Evolutionary conservation across 2,113 vertebrate genomes (phyloP).

Genomic region (Aythya baeri): DNA sequence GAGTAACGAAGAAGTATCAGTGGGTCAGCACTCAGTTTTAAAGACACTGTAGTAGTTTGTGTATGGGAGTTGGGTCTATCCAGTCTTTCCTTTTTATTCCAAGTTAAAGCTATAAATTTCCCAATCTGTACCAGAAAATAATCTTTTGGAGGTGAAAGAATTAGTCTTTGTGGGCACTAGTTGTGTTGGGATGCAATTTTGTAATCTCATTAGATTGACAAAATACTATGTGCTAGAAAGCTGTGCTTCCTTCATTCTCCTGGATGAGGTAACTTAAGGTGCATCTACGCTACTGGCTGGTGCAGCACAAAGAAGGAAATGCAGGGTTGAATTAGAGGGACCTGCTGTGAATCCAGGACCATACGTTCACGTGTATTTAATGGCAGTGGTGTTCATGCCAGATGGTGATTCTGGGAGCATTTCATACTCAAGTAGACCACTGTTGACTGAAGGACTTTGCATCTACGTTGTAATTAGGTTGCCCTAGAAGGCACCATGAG

Average conservation of each 20-base stretch:
- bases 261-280: neutral
- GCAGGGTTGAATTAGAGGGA: neutral
- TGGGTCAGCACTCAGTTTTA: neutral
- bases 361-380: neutral
- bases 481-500: neutral
- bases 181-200: neutral
- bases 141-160: neutral
- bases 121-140: neutral
- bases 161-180: neutral
- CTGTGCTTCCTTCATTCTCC: neutral
- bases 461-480: neutral
- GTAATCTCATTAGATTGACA: neutral
- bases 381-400: neutral
- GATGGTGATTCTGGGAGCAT: neutral
- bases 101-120: neutral
- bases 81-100: neutral
- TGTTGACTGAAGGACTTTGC: neutral
- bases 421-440: neutral
- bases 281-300: neutral
- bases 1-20: neutral
- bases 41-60: neutral
- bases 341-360: neutral
- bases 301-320: neutral
- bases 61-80: neutral
- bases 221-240: neutral